Conservation (phyloP, 2,888 invertebrate genomes). For the Rhogogaster chlorosoma region DNA sequence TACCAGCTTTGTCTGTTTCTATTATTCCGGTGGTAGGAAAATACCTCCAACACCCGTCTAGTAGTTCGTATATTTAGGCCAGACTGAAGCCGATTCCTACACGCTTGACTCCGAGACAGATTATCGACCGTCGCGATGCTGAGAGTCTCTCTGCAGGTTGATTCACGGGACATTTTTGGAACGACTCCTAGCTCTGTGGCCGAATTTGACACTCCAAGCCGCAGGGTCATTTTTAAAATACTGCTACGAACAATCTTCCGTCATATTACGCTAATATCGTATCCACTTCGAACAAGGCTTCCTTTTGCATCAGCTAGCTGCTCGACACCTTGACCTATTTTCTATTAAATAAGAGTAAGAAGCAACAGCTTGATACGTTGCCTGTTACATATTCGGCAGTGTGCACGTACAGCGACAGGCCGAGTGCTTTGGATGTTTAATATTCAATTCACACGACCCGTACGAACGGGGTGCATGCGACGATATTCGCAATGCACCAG, state of each 20-base stretch:
- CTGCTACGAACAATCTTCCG: background rate
- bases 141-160: conserved; percentile 38
- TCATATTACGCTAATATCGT: background rate
- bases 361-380: background rate
- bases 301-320: background rate
- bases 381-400: background rate
- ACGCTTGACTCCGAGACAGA: conserved; percentile 7
- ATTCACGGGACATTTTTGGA: conserved; percentile 47
- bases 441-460: conserved; percentile 17
- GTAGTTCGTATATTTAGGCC: conserved; percentile 37
- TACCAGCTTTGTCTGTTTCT: background rate
- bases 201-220: conserved; percentile 21
- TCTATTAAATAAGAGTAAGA: background rate
- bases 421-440: conserved; percentile 13
- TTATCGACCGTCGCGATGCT: conserved; percentile 40
- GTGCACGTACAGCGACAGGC: background rate
- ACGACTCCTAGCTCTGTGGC: conserved; percentile 25
- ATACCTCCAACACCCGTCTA: conserved; percentile 1
- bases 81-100: conserved; percentile 27
- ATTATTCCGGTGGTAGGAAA: background rate
- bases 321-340: conserved; percentile 30
- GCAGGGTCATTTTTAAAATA: background rate
- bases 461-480: background rate
- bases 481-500: background rate
- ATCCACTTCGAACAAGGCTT: background rate